Evolutionary conservation across 2,113 vertebrate species (phyloP).

Genomic region (Prionailurus bengalensis): DNA sequence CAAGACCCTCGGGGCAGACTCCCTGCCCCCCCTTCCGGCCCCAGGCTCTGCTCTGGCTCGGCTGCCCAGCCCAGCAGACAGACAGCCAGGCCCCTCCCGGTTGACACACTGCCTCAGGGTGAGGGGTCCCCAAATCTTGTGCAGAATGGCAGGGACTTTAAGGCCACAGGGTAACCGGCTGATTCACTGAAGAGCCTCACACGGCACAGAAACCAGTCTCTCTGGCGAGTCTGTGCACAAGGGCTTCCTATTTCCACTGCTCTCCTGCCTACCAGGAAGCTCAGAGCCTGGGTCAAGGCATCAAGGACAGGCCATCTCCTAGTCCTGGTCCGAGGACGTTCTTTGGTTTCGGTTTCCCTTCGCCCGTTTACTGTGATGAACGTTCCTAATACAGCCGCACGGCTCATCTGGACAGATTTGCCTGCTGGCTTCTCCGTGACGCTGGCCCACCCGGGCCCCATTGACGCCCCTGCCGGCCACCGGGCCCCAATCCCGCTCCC

Average conservation of each 20-base stretch:
- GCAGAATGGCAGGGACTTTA: rapidly evolving
- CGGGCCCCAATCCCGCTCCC: rapidly evolving
- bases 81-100: rapidly evolving
- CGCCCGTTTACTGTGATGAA: rapidly evolving
- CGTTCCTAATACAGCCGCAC: rapidly evolving
- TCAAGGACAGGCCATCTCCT: rapidly evolving
- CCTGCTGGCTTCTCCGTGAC: rapidly evolving
- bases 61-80: not conserved
- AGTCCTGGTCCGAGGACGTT: rapidly evolving
- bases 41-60: rapidly evolving
- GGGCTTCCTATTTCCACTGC: not conserved
- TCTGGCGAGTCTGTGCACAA: no score
- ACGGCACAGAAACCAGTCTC: rapidly evolving
- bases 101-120: rapidly evolving
- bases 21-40: rapidly evolving
- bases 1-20: not conserved
- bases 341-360: rapidly evolving
- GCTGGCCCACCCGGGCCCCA: rapidly evolving
- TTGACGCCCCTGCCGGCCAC: rapidly evolving
- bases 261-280: not conserved
- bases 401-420: rapidly evolving
- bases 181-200: rapidly evolving
- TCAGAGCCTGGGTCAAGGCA: rapidly evolving
- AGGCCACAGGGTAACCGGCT: rapidly evolving
- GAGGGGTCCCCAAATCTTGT: not conserved